Base-by-base conservation (phyloP, 2,888 invertebrate genomes). In the Ischnura elegans region DNA sequence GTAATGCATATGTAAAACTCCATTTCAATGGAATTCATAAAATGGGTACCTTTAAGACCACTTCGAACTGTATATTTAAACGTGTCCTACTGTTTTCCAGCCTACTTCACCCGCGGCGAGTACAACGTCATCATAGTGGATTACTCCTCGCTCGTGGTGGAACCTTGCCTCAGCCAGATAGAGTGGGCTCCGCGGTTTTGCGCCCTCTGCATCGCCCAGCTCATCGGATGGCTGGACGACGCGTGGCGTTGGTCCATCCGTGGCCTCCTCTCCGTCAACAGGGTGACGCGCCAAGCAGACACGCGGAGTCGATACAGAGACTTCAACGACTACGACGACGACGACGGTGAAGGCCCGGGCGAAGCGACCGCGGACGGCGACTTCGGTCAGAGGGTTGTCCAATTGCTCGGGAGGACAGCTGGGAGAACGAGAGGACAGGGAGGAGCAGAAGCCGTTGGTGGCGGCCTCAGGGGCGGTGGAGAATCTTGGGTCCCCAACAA, bases 51-150 rank as follows among this genome's bases (percentile, higher is more conserved):
- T n/a, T n/a, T n/a, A n/a, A 6, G n/a, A 25, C 61, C 6, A 25
- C n/a, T 61, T n/a, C n/a, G 61, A n/a, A n/a, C n/a, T 51, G 19
- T 93, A 51, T 46, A 16, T 25, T 36, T 51, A 29, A 61, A 61
- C 85, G 0, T 94, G 76, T 5, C 0, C 36, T 4, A 10, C 13
- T 76, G 93, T 42, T 84, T 95, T 94, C 93, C 95, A 95, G 98
- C 98, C 0, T 98, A 98, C 95, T 98, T 98, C 95, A 96, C 97
- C 66, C 96, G 97, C 94, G 98, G 98, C 87, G 97, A 98, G 95
- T 98, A 98, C 96, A 98, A 98, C 95, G 97, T 98, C 93, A 97
- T 98, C 95, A 98, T 98, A 93, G 98, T 98, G n/a, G 98, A 98
- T 96, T 98, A 98, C 95, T 97, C 97, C 29, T 96, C 97, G 13